Evolutionary conservation across 2,888 invertebrate genomes (phyloP).

Genomic region (Ecliptopera silaceata): DNA sequence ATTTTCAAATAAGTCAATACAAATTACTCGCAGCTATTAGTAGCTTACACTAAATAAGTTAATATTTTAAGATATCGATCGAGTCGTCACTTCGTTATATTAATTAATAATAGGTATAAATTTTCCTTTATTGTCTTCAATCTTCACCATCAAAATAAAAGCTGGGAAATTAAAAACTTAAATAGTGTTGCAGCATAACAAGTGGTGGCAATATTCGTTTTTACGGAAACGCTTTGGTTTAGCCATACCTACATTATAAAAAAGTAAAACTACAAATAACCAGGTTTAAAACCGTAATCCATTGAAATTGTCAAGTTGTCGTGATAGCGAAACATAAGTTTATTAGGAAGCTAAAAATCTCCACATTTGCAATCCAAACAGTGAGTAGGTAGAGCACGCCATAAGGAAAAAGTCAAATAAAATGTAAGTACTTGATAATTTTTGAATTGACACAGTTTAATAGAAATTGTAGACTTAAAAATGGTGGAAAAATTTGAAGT

Average conservation of each 20-base stretch:
- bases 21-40: conserved; percentile 52
- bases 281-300: conserved; percentile 70
- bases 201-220: conserved; percentile 69
- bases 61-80: conserved; percentile 75
- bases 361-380: conserved; percentile 31
- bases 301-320: conserved; percentile 51
- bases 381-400: background rate
- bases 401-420: too few species aligned
- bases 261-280: conserved; percentile 52
- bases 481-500: too few species aligned
- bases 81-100: conserved; percentile 71
- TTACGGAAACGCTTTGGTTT: conserved; percentile 72
- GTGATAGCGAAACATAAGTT: conserved; percentile 42
- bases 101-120: conserved; percentile 78
- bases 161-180: conserved; percentile 50
- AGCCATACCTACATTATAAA: conserved; percentile 63
- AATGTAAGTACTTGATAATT: background rate
- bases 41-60: conserved; percentile 71
- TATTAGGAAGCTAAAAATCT: conserved; percentile 40
- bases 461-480: too few species aligned
- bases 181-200: conserved; percentile 44
- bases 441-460: background rate
- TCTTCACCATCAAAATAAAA: conserved; percentile 72
- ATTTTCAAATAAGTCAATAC: conserved; percentile 54
- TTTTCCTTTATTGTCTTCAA: conserved; percentile 82